Evolutionary conservation across 2,113 vertebrate genomes (phyloP).

Genomic region (Puma concolor): DNA sequence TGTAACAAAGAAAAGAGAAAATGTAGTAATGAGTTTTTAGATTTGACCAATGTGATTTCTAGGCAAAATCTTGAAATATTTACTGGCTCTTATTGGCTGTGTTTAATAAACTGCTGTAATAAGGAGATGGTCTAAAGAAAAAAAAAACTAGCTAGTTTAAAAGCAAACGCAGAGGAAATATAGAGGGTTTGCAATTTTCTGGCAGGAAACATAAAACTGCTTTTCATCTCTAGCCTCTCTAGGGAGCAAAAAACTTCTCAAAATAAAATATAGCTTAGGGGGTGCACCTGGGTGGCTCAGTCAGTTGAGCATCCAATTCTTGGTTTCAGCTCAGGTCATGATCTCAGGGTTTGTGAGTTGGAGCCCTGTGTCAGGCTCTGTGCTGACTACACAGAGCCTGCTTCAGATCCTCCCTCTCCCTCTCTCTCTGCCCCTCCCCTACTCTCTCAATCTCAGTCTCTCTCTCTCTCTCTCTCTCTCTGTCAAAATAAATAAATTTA

Average conservation of each 20-base stretch:
- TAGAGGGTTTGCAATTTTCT: background rate
- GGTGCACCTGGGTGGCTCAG: too few species aligned
- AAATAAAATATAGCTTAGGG: background rate
- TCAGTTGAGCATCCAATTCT: too few species aligned
- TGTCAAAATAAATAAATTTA: too few species aligned
- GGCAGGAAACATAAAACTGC: background rate
- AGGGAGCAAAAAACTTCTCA: background rate
- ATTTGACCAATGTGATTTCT: background rate
- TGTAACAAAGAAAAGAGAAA: background rate
- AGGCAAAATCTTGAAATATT: background rate
- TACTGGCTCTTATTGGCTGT: background rate
- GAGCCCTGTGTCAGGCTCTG: too few species aligned
- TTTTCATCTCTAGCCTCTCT: background rate
- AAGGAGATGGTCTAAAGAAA: slow-evolving; percentile 11
- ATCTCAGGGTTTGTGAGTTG: too few species aligned
- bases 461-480: too few species aligned
- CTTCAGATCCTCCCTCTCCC: too few species aligned
- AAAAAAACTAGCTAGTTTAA: background rate
- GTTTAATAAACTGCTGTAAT: background rate
- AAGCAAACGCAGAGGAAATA: slow-evolving; percentile 11
- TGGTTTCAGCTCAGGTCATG: too few species aligned
- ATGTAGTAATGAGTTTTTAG: background rate
- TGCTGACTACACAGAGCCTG: too few species aligned
- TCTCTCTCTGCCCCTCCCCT: too few species aligned
- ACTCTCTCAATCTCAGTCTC: too few species aligned